These are phyloP conservation scores for Microhierax caerulescens DNA, from an alignment of 2,797 vertebrate genomes.

Conservation along the genomic window DNA sequence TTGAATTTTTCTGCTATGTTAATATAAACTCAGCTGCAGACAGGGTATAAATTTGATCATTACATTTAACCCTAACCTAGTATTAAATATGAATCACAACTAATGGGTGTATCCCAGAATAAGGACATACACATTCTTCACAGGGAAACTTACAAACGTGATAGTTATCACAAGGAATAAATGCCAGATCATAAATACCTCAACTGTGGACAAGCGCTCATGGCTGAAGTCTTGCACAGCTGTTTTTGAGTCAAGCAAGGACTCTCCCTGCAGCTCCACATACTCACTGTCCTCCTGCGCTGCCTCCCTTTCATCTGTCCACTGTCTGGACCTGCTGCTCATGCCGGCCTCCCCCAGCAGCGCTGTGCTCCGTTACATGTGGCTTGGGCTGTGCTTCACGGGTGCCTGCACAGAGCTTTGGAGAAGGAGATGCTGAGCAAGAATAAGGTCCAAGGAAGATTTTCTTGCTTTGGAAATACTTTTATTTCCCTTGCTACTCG, in stretches of 20 bases:
- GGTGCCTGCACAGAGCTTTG: neutral
- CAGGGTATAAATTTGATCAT: neutral
- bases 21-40: neutral
- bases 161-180: neutral
- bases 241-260: neutral
- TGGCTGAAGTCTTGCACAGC: neutral
- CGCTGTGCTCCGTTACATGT: rapidly evolving
- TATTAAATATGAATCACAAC: neutral
- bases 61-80: neutral
- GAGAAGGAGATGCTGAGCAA: neutral
- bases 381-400: neutral
- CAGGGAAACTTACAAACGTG: neutral
- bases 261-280: neutral
- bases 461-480: neutral
- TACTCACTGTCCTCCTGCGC: neutral
- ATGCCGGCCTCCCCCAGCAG: rapidly evolving
- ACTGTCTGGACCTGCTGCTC: neutral
- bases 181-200: neutral
- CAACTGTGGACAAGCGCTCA: neutral
- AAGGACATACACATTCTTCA: neutral
- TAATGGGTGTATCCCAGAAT: neutral
- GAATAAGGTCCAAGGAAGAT: neutral
- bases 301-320: neutral
- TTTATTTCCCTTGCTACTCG: neutral
- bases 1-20: neutral